Base-by-base conservation (phyloP, 2,888 invertebrate genomes). In the Drosophila engyochracea region DNA sequence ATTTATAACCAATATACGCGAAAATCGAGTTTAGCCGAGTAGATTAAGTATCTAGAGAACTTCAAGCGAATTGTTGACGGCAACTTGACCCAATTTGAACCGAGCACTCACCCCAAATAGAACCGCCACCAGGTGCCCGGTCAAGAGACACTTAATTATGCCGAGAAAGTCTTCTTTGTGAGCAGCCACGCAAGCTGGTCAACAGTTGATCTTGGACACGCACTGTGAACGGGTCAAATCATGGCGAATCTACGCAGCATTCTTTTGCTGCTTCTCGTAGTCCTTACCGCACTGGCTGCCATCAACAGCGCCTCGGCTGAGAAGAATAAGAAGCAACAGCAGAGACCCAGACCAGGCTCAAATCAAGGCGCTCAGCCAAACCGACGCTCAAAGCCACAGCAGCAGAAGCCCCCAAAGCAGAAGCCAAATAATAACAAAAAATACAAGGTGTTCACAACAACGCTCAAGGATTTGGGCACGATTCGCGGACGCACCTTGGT, bases 381-480 rank as follows among this genome's bases (percentile, higher is more conserved):
- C 14, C 70, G 71, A 28, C 85, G 74, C 3, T 79, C 68, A 22
- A 76, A 63, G 52, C 76, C 76, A 2, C 70, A 70, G 31, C 76
- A 74, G 28, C 66, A 58, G 9, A 41, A 66, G 12, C 76, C 67
- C 19, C 63, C 74, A 25, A 76, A 82, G 10, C 65, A 64, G 3
- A 65, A 57, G 33, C 78, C 73, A 9, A 59, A 55, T 19, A 68
- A 61, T 16, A 57, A 19, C 1, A 16, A 25, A 2, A 47, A 16
- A 16, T 28, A 61, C 2, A 74, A 76, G 39, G 61, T 84, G 9
- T 61, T 92, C 2, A 84, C 81, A 28, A 79, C 85, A 30, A 60
- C 87, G 1, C 64, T 93, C 33, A 91, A 91, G 0, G 71, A 76
- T 0, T 62, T 92, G 69, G 93, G 93, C 16, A 87, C 79, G 52